phyloP scores from a whole-genome alignment of 2,113 vertebrate species.

The Tympanuchus pallidicinctus region DNA sequence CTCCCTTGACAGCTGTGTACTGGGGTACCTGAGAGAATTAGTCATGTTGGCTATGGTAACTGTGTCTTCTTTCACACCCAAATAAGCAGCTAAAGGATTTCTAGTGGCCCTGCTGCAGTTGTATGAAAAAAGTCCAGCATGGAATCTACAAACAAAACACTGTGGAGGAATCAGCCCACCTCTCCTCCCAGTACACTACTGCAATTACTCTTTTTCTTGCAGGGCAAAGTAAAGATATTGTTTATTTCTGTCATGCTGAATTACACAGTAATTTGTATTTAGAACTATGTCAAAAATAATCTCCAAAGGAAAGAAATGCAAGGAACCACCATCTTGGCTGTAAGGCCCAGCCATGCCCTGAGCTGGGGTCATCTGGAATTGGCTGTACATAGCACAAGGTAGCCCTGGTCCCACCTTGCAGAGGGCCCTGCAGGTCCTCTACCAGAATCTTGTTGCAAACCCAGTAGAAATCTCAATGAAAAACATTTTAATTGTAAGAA shows the following conservation, averaged over 20 bases:
- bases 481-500: background rate
- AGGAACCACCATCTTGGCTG: accelerated
- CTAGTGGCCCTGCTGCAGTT: background rate
- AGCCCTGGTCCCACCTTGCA: background rate
- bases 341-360: background rate
- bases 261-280: background rate
- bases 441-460: background rate
- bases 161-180: background rate
- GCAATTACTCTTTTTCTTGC: background rate
- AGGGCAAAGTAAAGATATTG: background rate
- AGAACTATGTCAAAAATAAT: background rate
- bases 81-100: background rate
- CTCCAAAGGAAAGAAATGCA: background rate
- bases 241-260: background rate
- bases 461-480: background rate
- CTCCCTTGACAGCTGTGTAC: background rate
- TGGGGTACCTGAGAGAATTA: background rate
- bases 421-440: accelerated
- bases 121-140: background rate
- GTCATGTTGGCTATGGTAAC: background rate
- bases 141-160: background rate
- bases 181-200: background rate
- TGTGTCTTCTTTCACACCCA: background rate
- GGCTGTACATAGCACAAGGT: background rate
- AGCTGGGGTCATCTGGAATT: background rate